Base-by-base conservation (phyloP, 1,140 invertebrate genomes). In the Lucilia cuprina region DNA sequence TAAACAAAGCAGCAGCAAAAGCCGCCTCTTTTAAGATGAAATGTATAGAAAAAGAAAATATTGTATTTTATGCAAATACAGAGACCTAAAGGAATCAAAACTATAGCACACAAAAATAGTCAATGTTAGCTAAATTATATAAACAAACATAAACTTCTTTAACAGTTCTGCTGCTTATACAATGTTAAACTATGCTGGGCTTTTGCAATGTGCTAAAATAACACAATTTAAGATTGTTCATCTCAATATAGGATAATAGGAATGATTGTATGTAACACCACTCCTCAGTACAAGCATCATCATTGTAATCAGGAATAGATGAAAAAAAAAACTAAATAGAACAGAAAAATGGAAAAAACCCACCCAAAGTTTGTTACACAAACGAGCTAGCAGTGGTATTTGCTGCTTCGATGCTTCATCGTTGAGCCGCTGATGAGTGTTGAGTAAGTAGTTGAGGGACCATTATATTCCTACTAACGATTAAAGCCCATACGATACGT, bases 381-480 rank as follows among this genome's bases (percentile, higher is more conserved):
- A 70, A 55, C n/a, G 65, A 25, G 21, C 19, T 21, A 60, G n/a
- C 7, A 60, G 14, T 60, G n/a, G 55, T 60, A 17, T 60, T 30
- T 30, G 25, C 25, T 30, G 25, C 25, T 30, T 30, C 25, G 55
- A 60, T n/a, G 50, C 17, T 60, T 14, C 13, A 14, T n/a, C 1
- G n/a, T 17, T 14, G 14, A 14, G 14, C 17, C 0, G 13, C 4
- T 60, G 50, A n/a, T 60, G 50, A 21, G 65, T 70, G 65, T 70
- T 70, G n/a, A 21, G 19, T 70, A 70, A 70, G 65, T 70, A 70
- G 65, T 70, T 21, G 5, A 21, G 65, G 25, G 65, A 70, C 65
- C 65, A 70, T 70, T 70, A 70, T 70, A 70, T 10, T 70, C n/a
- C 65, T 55, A 25, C 65, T 70, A 70, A 70, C 65, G n/a, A 70